phyloP scores from a whole-genome alignment of 2,113 vertebrate species.

The Pandion haliaetus region DNA sequence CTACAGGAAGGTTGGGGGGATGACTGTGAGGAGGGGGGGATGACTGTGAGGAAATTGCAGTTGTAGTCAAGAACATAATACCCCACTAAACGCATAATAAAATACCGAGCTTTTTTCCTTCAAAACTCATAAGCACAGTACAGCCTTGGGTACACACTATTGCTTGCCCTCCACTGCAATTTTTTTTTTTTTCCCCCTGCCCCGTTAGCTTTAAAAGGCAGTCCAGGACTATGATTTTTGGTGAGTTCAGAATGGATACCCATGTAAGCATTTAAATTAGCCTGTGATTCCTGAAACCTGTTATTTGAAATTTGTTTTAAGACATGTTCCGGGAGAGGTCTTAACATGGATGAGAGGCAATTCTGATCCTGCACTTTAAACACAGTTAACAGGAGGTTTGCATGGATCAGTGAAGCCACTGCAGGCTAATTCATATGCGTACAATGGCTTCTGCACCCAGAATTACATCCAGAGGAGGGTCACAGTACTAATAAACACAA shows the following conservation, averaged over 20 bases:
- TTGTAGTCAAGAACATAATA: neutral
- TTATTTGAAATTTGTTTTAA: neutral
- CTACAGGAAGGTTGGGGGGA: neutral
- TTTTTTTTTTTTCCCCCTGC: neutral
- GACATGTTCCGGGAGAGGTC: neutral
- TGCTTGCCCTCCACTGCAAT: neutral
- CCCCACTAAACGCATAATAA: neutral
- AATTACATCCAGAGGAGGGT: neutral
- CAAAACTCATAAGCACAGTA: neutral
- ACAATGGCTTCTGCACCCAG: neutral
- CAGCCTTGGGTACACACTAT: neutral
- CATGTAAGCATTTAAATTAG: neutral
- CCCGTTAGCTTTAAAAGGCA: neutral
- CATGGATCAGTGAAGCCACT: neutral
- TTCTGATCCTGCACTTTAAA: neutral
- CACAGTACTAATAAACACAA: neutral
- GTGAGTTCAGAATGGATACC: neutral
- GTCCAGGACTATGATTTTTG: neutral
- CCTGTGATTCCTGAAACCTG: neutral
- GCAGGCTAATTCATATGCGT: neutral
- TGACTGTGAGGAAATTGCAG: neutral
- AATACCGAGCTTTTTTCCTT: neutral
- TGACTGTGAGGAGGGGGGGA: neutral
- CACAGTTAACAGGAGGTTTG: neutral
- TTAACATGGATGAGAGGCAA: neutral